Evolutionary conservation across 1,140 invertebrate species (phyloP).

Genomic region (Helicoverpa armigera): DNA sequence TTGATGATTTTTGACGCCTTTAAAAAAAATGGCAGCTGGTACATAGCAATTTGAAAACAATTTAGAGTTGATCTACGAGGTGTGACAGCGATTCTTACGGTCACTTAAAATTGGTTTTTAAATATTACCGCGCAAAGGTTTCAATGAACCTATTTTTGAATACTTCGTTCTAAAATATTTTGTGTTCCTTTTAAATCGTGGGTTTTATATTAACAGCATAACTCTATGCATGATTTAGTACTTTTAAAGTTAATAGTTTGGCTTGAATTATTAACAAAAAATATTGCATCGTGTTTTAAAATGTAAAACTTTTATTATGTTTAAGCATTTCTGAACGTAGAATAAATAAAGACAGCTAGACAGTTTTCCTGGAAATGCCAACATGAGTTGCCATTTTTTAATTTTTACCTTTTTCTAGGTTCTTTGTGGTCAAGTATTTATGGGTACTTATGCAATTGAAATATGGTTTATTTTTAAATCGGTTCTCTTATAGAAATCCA

Average conservation of each 20-base stretch:
- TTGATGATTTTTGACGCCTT: no score
- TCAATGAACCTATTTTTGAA: neutral
- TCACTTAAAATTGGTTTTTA: neutral
- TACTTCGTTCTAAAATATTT: neutral
- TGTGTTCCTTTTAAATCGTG: neutral
- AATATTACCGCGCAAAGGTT: constrained; percentile 1
- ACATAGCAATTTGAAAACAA: no score
- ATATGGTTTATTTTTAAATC: no score
- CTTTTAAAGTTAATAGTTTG: neutral
- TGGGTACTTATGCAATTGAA: no score
- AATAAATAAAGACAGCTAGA: constrained; percentile 39
- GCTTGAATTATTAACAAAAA: neutral
- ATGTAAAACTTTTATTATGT: neutral
- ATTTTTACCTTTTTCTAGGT: neutral
- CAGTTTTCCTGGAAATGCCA: constrained; percentile 37
- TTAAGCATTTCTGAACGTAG: constrained; percentile 8
- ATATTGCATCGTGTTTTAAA: neutral
- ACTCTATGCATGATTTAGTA: neutral
- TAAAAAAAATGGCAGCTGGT: no score
- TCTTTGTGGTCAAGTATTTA: no score
- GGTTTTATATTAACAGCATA: neutral
- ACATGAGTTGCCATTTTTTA: neutral
- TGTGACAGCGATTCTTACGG: no score
- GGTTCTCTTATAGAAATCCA: no score
- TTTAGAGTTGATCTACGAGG: no score